These are phyloP conservation scores for Meloidogyne floridensis DNA, from an alignment of 1,140 invertebrate genomes.

Conservation along the genomic window DNA sequence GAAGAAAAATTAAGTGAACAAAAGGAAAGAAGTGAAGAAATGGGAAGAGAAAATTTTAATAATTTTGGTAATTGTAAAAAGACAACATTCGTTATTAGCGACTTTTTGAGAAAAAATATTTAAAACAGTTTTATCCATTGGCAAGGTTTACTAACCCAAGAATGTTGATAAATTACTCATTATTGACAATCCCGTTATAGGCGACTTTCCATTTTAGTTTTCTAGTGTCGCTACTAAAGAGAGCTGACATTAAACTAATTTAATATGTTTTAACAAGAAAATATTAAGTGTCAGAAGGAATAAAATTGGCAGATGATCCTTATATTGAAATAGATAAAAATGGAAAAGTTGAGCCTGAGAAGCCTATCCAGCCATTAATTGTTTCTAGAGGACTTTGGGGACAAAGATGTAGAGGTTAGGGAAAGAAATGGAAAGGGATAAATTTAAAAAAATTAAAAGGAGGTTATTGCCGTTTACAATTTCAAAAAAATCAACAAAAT, in stretches of 20 bases:
- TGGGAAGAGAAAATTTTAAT: not conserved
- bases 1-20: not conserved
- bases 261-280: not conserved
- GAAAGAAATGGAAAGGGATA: not conserved
- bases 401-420: not conserved
- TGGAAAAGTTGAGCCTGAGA: not conserved
- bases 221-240: too few relatives aligned
- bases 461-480: not conserved
- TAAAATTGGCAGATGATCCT: not conserved
- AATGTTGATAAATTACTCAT: too few relatives aligned
- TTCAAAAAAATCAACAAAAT: slow-evolving; percentile 11
- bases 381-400: slow-evolving; percentile 23
- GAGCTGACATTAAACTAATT: not conserved
- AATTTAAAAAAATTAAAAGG: not conserved
- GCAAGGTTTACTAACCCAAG: too few relatives aligned
- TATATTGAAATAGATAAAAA: not conserved
- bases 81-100: slow-evolving; percentile 1
- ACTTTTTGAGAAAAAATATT: not conserved
- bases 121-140: too few relatives aligned
- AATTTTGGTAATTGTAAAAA: not conserved
- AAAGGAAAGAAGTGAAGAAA: not conserved
- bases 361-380: slow-evolving; percentile 19
- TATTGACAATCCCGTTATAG: not conserved
- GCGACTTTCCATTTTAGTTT: too few relatives aligned
- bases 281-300: not conserved